Evolutionary conservation across 2,797 vertebrate genomes (phyloP).

Genomic region (Etheostoma nigrum): DNA sequence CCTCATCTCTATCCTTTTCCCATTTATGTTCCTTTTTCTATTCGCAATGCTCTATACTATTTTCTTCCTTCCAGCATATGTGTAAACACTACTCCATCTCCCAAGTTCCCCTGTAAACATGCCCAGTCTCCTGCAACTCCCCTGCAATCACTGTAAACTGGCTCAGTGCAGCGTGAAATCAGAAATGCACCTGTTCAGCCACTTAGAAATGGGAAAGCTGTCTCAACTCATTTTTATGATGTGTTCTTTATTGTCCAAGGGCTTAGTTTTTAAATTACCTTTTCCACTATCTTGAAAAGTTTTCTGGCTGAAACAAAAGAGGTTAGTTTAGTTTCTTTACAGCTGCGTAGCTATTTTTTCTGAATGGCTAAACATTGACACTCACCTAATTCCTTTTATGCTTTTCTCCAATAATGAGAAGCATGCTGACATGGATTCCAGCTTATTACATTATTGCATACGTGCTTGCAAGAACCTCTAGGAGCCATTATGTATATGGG

Average conservation of each 20-base stretch:
- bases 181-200: slow-evolving; percentile 87
- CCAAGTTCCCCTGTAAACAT: slow-evolving; percentile 82
- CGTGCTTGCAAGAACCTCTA: slow-evolving; percentile 1
- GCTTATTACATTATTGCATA: slow-evolving; percentile 27
- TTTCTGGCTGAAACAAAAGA: slow-evolving; percentile 67
- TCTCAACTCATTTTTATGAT: slow-evolving; percentile 84
- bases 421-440: slow-evolving; percentile 49
- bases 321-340: slow-evolving; percentile 60
- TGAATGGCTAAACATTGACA: slow-evolving; percentile 50
- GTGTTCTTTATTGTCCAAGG: slow-evolving; percentile 83
- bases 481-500: slow-evolving; percentile 1
- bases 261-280: slow-evolving; percentile 75
- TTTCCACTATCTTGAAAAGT: slow-evolving; percentile 70
- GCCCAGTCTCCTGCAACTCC: slow-evolving; percentile 79
- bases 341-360: slow-evolving; percentile 50
- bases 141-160: slow-evolving; percentile 85
- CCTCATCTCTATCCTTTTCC: slow-evolving; percentile 61
- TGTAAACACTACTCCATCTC: slow-evolving; percentile 82
- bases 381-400: slow-evolving; percentile 34
- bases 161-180: slow-evolving; percentile 86
- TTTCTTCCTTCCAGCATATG: slow-evolving; percentile 71
- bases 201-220: slow-evolving; percentile 84
- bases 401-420: slow-evolving; percentile 49
- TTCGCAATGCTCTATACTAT: slow-evolving; percentile 47
- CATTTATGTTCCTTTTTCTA: slow-evolving; percentile 63